phyloP scores from a whole-genome alignment of 2,888 invertebrate species.

The Sphaeridia pumilis region DNA sequence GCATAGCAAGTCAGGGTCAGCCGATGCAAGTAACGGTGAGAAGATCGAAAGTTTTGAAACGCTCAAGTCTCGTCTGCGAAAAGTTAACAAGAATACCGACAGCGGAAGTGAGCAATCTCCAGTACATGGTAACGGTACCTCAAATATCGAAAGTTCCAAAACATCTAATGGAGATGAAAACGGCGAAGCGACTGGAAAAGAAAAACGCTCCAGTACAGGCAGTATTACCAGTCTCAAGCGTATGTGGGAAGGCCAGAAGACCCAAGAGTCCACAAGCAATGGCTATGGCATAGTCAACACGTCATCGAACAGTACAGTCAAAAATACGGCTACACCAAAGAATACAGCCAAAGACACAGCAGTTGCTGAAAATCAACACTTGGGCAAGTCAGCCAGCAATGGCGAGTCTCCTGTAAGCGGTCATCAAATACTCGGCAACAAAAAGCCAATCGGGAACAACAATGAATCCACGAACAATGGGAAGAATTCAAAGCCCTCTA shows the following conservation, averaged over 20 bases:
- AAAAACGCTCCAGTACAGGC: constrained; percentile 80
- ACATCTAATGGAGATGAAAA: constrained; percentile 23
- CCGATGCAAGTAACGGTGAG: neutral
- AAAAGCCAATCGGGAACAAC: neutral
- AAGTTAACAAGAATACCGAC: constrained; percentile 47
- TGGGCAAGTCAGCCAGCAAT: constrained; percentile 5
- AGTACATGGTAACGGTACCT: constrained; percentile 21
- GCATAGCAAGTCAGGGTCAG: neutral
- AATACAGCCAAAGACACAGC: constrained; percentile 18
- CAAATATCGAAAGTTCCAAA: constrained; percentile 2
- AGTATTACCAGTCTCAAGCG: constrained; percentile 86
- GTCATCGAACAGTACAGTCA: no score
- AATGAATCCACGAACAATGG: neutral
- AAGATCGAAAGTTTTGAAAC: constrained; percentile 30
- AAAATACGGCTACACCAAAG: constrained; percentile 21
- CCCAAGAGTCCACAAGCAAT: constrained; percentile 12
- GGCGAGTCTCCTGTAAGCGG: no score
- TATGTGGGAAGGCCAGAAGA: constrained; percentile 63
- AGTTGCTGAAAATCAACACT: constrained; percentile 16
- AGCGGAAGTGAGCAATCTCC: constrained; percentile 30
- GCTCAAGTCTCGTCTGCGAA: constrained; percentile 69
- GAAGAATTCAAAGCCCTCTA: neutral
- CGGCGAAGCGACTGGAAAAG: constrained; percentile 49
- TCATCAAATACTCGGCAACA: neutral
- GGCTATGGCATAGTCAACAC: constrained; percentile 2